These are phyloP conservation scores for Pterocles burchelli DNA, from an alignment of 2,113 vertebrate species.

Conservation along the genomic window DNA sequence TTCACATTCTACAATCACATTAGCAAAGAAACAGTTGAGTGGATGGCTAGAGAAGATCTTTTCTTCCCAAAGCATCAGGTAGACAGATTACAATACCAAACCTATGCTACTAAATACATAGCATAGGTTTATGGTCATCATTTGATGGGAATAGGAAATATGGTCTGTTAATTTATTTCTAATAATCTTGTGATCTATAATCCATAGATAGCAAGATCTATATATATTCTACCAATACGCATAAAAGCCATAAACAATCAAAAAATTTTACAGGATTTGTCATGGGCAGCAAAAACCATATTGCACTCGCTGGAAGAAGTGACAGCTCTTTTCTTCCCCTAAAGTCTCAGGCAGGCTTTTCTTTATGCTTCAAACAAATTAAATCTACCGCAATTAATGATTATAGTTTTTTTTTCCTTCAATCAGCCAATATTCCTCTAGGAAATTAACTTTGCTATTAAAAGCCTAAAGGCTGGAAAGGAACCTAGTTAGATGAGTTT, in stretches of 20 bases:
- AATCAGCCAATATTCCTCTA: conserved; percentile 57
- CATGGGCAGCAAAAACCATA: neutral
- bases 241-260: neutral
- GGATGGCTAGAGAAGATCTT: neutral
- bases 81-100: neutral
- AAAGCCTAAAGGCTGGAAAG: conserved; percentile 61
- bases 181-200: neutral
- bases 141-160: neutral
- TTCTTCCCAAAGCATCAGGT: neutral
- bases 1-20: neutral
- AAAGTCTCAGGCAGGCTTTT: conserved; percentile 27
- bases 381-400: conserved; percentile 64
- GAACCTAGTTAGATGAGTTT: conserved; percentile 62
- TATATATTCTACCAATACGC: neutral
- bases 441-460: conserved; percentile 71
- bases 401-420: conserved; percentile 59
- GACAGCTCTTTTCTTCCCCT: neutral
- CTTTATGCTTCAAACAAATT: conserved; percentile 61
- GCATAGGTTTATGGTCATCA: neutral
- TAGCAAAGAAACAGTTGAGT: neutral
- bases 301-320: neutral
- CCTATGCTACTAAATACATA: neutral
- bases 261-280: neutral
- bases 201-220: neutral
- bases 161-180: neutral